Conservation (phyloP, 1,140 invertebrate species). For the Pemphigus obesinymphae region DNA sequence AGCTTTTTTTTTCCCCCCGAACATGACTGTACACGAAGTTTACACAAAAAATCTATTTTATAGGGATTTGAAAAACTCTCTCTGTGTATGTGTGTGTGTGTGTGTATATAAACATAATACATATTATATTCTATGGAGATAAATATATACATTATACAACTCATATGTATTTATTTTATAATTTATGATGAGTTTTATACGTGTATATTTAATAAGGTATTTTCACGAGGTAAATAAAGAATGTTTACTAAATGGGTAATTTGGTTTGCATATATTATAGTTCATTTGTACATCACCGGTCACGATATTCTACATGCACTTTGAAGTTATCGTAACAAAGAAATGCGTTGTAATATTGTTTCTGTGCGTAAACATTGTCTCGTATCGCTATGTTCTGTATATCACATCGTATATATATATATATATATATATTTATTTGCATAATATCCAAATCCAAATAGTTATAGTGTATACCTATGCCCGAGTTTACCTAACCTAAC, state of each 20-base stretch:
- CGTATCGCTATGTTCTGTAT: neutral
- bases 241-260: slow-evolving; percentile 13
- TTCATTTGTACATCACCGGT: neutral
- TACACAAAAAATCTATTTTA: neutral
- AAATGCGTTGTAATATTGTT: slow-evolving; percentile 14
- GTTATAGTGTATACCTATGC: neutral
- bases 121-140: neutral
- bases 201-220: neutral
- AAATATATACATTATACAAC: too few relatives aligned
- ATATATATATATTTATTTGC: too few relatives aligned
- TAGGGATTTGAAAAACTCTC: neutral
- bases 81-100: too few relatives aligned
- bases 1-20: too few relatives aligned
- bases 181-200: neutral
- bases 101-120: neutral
- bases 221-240: neutral
- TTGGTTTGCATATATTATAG: slow-evolving; percentile 16
- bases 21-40: neutral
- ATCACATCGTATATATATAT: neutral
- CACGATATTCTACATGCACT: neutral
- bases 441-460: neutral
- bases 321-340: slow-evolving; percentile 18
- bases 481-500: too few relatives aligned
- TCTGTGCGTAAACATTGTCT: slow-evolving; percentile 5
- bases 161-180: too few relatives aligned